Conservation (phyloP, 2,797 vertebrate species). For the Mormyrus hasselquistii region DNA sequence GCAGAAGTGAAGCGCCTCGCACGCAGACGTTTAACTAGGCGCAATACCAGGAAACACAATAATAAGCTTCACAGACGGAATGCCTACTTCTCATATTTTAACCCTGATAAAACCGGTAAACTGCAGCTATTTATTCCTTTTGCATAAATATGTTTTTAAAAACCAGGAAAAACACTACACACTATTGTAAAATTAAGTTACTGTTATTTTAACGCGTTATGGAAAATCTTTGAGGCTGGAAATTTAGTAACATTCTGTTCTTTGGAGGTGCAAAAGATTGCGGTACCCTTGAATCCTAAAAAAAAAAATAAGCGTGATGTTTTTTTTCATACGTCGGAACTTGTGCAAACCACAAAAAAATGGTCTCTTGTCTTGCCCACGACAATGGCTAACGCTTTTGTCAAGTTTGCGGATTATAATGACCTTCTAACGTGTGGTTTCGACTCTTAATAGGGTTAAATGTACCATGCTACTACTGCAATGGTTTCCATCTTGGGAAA, state of each 20-base stretch:
- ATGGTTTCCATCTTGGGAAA: background rate
- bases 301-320: background rate
- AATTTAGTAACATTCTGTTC: background rate
- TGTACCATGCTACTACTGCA: background rate
- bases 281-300: background rate
- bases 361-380: background rate
- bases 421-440: background rate
- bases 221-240: background rate
- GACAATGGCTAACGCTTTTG: background rate
- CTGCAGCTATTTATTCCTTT: conserved; percentile 5
- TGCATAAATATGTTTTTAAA: background rate
- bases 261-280: background rate
- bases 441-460: background rate
- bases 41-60: background rate
- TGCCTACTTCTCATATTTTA: background rate
- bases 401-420: conserved; percentile 7
- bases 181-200: background rate
- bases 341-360: conserved; percentile 15
- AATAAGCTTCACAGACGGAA: conserved; percentile 7
- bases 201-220: background rate
- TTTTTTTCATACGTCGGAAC: background rate
- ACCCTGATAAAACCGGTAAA: conserved; percentile 9
- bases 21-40: conserved; percentile 14
- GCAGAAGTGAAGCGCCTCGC: conserved; percentile 25
- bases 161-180: background rate